Base-by-base conservation (phyloP, 2,888 invertebrate species). In the Pollenia amentaria region DNA sequence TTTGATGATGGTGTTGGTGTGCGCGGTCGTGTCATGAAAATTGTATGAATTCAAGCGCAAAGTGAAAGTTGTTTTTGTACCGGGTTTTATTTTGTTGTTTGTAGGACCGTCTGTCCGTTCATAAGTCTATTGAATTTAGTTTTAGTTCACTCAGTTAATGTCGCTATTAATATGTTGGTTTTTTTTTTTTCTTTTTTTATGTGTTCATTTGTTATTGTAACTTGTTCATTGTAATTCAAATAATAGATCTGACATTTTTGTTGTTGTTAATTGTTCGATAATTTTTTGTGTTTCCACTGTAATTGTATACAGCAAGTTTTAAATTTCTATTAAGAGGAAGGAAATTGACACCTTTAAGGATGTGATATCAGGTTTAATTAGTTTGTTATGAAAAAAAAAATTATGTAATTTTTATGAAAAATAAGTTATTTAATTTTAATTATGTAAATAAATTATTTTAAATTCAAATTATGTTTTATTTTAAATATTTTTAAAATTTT, bases 1-100 rank as follows among this genome's bases (percentile, higher is more conserved):
- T 21, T 38, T 18, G 65, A 8, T 40, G 44, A 6, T 44, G 21
- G 48, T 53, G 57, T 18, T 16, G 53, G 10, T 46, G 55, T 40
- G 60, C 29, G 42, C 62, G 78, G 55, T 69, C 83, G 70, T 87
- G 83, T 80, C 80, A 87, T 87, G 70, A 87, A 84, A 80, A 77
- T 48, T 85, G 84, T 76, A 87, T 89, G 87, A 91, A 92, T 91
- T 92, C 91, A 91, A 91, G 91, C 91, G 89, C 90, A 90, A 91
- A 91, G 91, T 92, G 91, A 91, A 91, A 91, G 91, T 91, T 92
- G 90, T 89, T 92, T 80, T 87, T 87, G 79, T 76, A 83, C 69
- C 75, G 51, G 78, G 84, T 48, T 53, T 53, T 40, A n/a, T 42
- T 46, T 69, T 67, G 16, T 3, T 44, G 14, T 21, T 21, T 40